phyloP scores from a whole-genome alignment of 2,888 invertebrate species.

The Ditula angustiorana region DNA sequence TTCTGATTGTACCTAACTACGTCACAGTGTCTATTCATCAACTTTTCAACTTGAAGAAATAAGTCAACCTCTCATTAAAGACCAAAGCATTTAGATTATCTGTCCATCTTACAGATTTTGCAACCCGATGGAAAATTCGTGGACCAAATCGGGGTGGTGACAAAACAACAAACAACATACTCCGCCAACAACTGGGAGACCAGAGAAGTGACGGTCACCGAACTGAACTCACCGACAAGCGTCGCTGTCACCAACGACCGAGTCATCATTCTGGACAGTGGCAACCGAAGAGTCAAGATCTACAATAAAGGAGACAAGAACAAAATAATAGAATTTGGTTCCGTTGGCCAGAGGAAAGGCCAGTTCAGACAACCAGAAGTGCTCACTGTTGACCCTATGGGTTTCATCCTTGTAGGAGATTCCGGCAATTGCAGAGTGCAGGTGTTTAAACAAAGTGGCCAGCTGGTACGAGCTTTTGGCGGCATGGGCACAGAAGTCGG shows the following conservation, averaged over 20 bases:
- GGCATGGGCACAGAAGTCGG: slow-evolving; percentile 75
- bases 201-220: slow-evolving; percentile 71
- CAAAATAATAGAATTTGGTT: slow-evolving; percentile 87
- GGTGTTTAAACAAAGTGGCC: slow-evolving; percentile 90
- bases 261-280: slow-evolving; percentile 88
- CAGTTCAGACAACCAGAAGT: slow-evolving; percentile 91
- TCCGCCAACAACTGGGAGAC: slow-evolving; percentile 68
- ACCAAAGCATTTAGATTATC: too few relatives aligned
- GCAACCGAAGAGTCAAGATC: slow-evolving; percentile 89
- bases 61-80: not conserved
- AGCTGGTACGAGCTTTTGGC: slow-evolving; percentile 88
- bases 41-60: too few relatives aligned
- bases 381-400: slow-evolving; percentile 89
- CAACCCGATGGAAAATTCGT: slow-evolving; percentile 86
- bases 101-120: slow-evolving; percentile 69
- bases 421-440: slow-evolving; percentile 91
- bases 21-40: too few relatives aligned
- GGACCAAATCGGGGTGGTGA: slow-evolving; percentile 85
- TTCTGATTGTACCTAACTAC: not conserved
- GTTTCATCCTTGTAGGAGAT: slow-evolving; percentile 92
- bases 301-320: slow-evolving; percentile 82
- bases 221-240: slow-evolving; percentile 90
- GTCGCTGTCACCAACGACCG: slow-evolving; percentile 86
- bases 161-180: slow-evolving; percentile 59
- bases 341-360: slow-evolving; percentile 87